Evolutionary conservation across 2,797 vertebrate species (phyloP), one percentile per base, ranked within the genome.

Genomic region (Sternotherus odoratus): DNA sequence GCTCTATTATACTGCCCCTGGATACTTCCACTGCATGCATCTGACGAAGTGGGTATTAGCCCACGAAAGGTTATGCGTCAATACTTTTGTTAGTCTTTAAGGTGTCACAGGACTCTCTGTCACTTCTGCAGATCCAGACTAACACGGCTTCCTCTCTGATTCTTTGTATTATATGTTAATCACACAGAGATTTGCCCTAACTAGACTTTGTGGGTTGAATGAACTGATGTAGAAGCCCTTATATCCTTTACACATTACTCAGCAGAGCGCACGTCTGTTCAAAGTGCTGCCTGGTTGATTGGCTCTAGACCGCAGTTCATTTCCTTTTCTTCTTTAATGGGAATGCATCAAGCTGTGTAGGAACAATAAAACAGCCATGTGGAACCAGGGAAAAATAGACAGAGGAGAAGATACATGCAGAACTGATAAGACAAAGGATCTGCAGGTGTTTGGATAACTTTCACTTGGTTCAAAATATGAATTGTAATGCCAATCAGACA

Each of bases 361-460:
- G 21, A 46, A 72, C 30, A 48, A 54, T 79, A 5, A 3, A 48
- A 24, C 5, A 7, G 39, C 0, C 1, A 8, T 8, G 33, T 1
- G 26, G 28, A 57, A 75, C 0, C 30, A 36, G 0, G 77, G 60
- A 79, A 26, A 57, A n/a, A 77, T 12, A 36, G 12, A 13, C 33
- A 30, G 36, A 1, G 5, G 23, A 30, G 57, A 28, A 39, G 28
- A 57, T 4, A 7, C 28, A 30, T 11, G 33, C 79, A 60, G 49
- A 94, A 54, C 57, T 39, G n/a, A 66, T 24, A 66, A 33, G 72
- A 78, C 19, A 69, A 56, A 1, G 1, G 36, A 81, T 69, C 77
- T 30, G 11, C n/a, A 1, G 33, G 9, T 24, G 49, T 43, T 49
- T 0, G 1, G 15, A 19, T 3, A 87, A 6, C 16, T 51, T 79